Conservation (phyloP, 2,888 invertebrate genomes). For the Xylophagus ater region DNA sequence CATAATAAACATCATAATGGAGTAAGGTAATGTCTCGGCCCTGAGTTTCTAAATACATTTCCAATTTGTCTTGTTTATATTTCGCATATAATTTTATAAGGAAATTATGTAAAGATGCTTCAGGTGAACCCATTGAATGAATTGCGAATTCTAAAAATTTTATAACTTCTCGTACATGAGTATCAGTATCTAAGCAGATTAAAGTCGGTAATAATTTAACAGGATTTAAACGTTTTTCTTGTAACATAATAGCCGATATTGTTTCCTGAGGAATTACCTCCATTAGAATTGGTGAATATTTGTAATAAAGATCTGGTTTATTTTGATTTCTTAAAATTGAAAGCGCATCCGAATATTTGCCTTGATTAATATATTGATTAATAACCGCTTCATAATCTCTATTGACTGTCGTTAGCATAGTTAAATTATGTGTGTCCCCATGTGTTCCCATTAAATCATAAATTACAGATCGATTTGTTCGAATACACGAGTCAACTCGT, state of each 20-base stretch:
- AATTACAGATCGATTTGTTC: constrained; percentile 69
- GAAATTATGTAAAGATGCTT: constrained; percentile 85
- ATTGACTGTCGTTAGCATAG: constrained; percentile 76
- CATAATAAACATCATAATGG: constrained; percentile 88
- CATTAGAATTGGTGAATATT: constrained; percentile 78
- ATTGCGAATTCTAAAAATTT: constrained; percentile 82
- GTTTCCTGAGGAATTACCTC: constrained; percentile 73
- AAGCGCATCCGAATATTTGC: constrained; percentile 62
- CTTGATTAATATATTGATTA: constrained; percentile 76
- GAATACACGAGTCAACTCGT: constrained; percentile 66
- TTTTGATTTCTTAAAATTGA: constrained; percentile 58
- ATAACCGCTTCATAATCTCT: constrained; percentile 90
- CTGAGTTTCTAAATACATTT: constrained; percentile 63
- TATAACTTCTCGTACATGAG: constrained; percentile 65
- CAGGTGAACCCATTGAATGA: constrained; percentile 61
- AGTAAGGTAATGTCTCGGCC: constrained; percentile 67
- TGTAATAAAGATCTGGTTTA: constrained; percentile 75
- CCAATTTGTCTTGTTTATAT: constrained; percentile 55
- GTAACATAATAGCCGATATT: constrained; percentile 67
- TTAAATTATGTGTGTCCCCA: constrained; percentile 83
- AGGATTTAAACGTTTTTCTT: constrained; percentile 61
- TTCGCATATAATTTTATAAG: constrained; percentile 78
- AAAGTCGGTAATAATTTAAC: constrained; percentile 76
- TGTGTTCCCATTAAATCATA: constrained; percentile 89
- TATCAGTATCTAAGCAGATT: constrained; percentile 62